These are phyloP conservation scores for Sarcophilus harrisii DNA, from an alignment of 2,797 vertebrate species.

Conservation along the genomic window DNA sequence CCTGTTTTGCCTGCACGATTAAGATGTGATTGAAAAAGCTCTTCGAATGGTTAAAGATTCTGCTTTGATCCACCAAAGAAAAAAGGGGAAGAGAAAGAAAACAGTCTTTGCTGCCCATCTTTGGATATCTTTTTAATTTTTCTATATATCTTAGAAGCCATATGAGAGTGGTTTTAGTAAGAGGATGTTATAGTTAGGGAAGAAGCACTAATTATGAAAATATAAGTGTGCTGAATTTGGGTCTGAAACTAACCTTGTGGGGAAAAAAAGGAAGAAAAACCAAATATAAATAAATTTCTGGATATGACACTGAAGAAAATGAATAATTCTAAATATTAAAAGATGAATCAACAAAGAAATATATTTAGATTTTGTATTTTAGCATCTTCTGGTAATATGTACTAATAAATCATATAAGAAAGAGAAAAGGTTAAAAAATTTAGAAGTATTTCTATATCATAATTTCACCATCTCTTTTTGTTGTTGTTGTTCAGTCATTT, in stretches of 20 bases:
- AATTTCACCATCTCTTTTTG: neutral
- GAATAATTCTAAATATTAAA: constrained; percentile 20
- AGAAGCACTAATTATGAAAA: neutral
- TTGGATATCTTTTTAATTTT: constrained; percentile 38
- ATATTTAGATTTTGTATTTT: neutral
- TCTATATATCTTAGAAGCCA: constrained; percentile 62
- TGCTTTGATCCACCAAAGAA: constrained; percentile 42
- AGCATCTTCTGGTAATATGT: neutral
- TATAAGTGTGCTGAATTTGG: constrained; percentile 12
- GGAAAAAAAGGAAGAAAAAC: neutral
- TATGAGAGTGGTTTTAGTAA: constrained; percentile 64
- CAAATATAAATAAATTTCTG: neutral
- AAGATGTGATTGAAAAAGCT: neutral
- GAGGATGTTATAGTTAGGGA: constrained; percentile 66
- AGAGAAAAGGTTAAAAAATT: neutral
- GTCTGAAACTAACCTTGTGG: neutral
- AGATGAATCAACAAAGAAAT: neutral
- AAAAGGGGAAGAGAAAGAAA: constrained; percentile 63
- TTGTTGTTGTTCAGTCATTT: neutral
- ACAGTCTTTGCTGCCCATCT: neutral
- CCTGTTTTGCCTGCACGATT: neutral
- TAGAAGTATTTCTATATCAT: neutral
- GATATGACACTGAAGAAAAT: constrained; percentile 22
- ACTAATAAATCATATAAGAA: neutral
- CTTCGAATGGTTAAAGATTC: constrained; percentile 47